These are phyloP conservation scores for Sinosuthora webbiana DNA, from an alignment of 2,113 vertebrate genomes.

Conservation along the genomic window DNA sequence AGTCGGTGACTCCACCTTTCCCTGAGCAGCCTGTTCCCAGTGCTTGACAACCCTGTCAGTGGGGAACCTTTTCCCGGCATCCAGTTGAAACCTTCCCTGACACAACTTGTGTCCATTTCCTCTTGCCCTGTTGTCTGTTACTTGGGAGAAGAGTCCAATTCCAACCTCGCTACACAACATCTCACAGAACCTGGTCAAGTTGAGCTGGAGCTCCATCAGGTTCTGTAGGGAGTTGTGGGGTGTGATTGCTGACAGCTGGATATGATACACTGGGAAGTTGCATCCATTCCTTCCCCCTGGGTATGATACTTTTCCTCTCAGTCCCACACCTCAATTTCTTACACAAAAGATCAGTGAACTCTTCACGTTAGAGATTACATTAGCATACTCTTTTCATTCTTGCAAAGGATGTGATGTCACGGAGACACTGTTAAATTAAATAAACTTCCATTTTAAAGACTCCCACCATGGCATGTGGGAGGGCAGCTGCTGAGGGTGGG, in stretches of 20 bases:
- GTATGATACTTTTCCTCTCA: background rate
- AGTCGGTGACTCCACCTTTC: background rate
- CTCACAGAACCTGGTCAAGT: background rate
- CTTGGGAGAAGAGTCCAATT: background rate
- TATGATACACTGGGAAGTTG: background rate
- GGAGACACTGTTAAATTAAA: background rate
- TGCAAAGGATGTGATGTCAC: background rate
- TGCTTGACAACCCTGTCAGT: background rate
- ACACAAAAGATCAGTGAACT: background rate
- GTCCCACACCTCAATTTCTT: background rate
- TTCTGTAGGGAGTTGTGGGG: background rate
- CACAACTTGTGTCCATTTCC: background rate
- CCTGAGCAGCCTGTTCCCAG: background rate
- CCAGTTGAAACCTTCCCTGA: background rate
- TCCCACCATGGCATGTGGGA: background rate
- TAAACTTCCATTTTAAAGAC: background rate
- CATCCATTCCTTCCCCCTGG: background rate
- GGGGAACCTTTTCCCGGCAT: background rate
- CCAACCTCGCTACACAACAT: accelerated
- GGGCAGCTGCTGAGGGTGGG: background rate
- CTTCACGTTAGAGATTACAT: background rate
- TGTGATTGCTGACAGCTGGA: background rate
- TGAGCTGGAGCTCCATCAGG: background rate
- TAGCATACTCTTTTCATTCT: background rate
- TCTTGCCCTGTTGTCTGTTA: background rate